A percentile compares a stretch with the other conserved stretches of the same genome.
Conservation (phyloP, 1,140 invertebrate genomes). For the Bombus confusus region DNA sequence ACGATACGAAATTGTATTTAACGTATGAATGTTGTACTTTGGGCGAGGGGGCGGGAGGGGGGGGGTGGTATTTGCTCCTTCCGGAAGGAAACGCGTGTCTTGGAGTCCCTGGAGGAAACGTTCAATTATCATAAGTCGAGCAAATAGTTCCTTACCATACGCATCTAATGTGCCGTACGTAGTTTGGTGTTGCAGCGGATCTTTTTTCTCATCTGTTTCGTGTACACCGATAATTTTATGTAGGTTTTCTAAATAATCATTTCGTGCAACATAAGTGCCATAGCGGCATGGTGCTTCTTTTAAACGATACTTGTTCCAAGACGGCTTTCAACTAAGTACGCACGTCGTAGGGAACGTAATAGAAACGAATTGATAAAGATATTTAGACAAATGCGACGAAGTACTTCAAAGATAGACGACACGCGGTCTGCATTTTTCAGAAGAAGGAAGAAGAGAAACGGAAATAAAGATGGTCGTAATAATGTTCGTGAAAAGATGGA, state of each 20-base stretch:
- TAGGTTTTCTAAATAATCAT: slow-evolving; percentile 71
- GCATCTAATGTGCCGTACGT: slow-evolving; percentile 20
- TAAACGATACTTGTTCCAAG: slow-evolving; percentile 21
- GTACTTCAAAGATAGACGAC: too few species aligned
- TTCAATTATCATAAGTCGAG: slow-evolving; percentile 22
- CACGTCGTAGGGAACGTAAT: too few species aligned
- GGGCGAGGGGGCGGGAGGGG: too few species aligned
- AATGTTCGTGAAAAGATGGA: too few species aligned
- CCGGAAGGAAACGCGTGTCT: slow-evolving; percentile 3
- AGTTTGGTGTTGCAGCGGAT: slow-evolving; percentile 13
- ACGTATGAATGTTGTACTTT: slow-evolving; percentile 23
- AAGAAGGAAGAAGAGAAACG: too few species aligned
- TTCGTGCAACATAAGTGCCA: slow-evolving; percentile 76
- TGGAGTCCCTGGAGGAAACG: background rate
- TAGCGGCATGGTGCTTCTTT: slow-evolving; percentile 69
- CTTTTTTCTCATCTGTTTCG: slow-evolving; percentile 39
- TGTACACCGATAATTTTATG: slow-evolving; percentile 67
- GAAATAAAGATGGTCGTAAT: too few species aligned
- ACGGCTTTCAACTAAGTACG: too few species aligned
- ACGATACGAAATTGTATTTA: slow-evolving; percentile 9
- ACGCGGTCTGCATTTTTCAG: too few species aligned
- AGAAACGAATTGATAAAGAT: too few species aligned
- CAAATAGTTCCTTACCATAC: slow-evolving; percentile 43
- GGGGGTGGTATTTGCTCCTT: background rate
- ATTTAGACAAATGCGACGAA: too few species aligned